Evolutionary conservation across 2,113 vertebrate genomes (phyloP), one percentile per base, ranked within the genome.

Genomic region (Dasypus novemcinctus): DNA sequence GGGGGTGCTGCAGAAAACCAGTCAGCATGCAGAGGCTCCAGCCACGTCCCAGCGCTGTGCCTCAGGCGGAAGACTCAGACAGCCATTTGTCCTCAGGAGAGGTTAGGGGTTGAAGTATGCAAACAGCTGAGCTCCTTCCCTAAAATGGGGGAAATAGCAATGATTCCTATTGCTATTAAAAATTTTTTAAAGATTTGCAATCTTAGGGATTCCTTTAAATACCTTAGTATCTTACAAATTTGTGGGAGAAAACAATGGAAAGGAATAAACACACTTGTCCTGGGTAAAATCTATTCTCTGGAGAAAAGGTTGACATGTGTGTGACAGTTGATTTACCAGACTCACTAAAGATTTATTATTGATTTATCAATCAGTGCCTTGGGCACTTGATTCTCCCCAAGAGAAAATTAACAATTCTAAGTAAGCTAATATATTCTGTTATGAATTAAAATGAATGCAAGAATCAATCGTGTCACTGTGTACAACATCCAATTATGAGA

Each of bases 311-410:
- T 99, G 98, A 99, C 98, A 98, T 98, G 96, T 97, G 98, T 98
- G 98, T 99, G 99, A 99, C 99, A 99, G 98, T 98, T 99, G 99
- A 99, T 99, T 99, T 99, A 99, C 99, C 98, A 98, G 99, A 98
- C 98, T 98, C 98, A 98, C 99, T 99, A 99, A 99, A 99, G 99
- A 99, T 99, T 99, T 99, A 99, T 99, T 99, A 99, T 99, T 99
- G 99, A 99, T 99, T 99, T 99, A 99, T 99, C 99, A 99, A 99
- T 99, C 98, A 99, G 98, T 91, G 98, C 99, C 98, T 97, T 95
- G 20, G 98, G 99, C 98, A 86, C 97, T 98, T 98, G 98, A 98
- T 98, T 98, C 98, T 98, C 98, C 99, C 98, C 97, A 97, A 98
- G 97, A 98, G 98, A 98, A 98, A 98, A 98, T 97, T 98, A 98